phyloP scores from a whole-genome alignment of 35 echinoderm and acorn worm genomes.

The Nesometra sesokonis region DNA sequence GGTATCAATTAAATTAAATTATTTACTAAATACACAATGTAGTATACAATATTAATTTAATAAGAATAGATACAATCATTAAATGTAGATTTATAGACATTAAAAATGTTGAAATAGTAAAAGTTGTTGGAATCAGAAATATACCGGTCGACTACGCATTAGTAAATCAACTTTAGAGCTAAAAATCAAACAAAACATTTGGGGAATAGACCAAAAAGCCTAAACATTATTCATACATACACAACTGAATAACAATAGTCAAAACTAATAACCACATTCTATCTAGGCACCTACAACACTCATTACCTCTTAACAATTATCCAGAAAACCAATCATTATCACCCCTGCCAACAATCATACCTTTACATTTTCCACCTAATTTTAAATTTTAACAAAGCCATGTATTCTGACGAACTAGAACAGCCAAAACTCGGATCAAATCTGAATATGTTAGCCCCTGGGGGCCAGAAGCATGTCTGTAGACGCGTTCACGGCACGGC shows the following conservation, averaged over 20 bases:
- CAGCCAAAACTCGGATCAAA: not conserved
- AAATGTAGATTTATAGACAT: too few species aligned
- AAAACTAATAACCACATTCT: not conserved
- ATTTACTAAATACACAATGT: too few species aligned
- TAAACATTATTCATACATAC: not conserved
- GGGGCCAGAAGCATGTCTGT: not conserved
- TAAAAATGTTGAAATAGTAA: too few species aligned
- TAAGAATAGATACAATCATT: too few species aligned
- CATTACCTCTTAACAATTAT: constrained; percentile 13
- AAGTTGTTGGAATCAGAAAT: too few species aligned
- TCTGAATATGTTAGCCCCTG: not conserved
- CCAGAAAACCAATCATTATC: constrained; percentile 2
- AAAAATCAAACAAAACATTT: too few species aligned
- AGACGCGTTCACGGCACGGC: constrained; percentile 2
- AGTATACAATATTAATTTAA: too few species aligned
- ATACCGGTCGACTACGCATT: too few species aligned
- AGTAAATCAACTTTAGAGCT: too few species aligned
- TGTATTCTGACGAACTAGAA: not conserved
- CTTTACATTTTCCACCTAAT: constrained; percentile 9
- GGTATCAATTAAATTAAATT: too few species aligned
- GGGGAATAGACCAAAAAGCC: not conserved
- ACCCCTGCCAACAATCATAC: constrained; percentile 10
- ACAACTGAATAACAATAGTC: not conserved
- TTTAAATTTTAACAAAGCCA: constrained; percentile 1
- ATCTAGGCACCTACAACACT: constrained; percentile 21